Evolutionary conservation across 35 echinoderm and acorn worm species (phyloP).

Genomic region (Ptychodera flava): DNA sequence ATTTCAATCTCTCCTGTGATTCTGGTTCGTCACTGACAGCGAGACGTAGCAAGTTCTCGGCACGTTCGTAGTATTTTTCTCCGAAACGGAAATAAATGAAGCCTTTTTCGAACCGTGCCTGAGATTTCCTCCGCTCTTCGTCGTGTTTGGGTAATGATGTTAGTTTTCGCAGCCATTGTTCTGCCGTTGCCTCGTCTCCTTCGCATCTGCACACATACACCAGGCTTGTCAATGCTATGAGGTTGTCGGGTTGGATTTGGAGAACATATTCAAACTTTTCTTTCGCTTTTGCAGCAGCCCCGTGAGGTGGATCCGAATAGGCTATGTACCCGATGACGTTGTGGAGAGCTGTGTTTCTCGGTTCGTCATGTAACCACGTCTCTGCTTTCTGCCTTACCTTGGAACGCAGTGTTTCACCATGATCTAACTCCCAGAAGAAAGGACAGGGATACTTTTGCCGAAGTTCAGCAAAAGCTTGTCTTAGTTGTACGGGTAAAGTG

Average conservation of each 20-base stretch:
- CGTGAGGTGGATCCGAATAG: background rate
- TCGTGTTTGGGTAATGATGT: background rate
- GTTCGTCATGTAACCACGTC: background rate
- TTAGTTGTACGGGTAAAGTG: background rate
- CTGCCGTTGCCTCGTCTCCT: background rate
- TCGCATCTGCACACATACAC: background rate
- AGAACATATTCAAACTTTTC: background rate
- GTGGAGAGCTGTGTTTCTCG: background rate
- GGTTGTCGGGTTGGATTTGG: background rate
- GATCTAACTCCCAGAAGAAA: background rate
- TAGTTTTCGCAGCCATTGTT: background rate
- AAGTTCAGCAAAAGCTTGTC: background rate
- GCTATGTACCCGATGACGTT: background rate
- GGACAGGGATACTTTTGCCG: background rate
- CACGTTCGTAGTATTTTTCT: background rate
- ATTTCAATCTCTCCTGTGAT: background rate
- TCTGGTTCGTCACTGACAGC: background rate
- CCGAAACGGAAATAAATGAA: background rate
- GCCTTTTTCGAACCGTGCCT: background rate
- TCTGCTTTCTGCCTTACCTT: background rate
- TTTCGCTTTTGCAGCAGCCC: background rate
- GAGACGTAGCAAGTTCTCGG: background rate
- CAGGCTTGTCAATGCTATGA: background rate
- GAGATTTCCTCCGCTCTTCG: background rate
- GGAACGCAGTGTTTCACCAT: background rate